Percentiles rank a stretch among this genome's conserved stretches.
phyloP scores from a whole-genome alignment of 1,140 invertebrate genomes.

The Drosophila lini region DNA sequence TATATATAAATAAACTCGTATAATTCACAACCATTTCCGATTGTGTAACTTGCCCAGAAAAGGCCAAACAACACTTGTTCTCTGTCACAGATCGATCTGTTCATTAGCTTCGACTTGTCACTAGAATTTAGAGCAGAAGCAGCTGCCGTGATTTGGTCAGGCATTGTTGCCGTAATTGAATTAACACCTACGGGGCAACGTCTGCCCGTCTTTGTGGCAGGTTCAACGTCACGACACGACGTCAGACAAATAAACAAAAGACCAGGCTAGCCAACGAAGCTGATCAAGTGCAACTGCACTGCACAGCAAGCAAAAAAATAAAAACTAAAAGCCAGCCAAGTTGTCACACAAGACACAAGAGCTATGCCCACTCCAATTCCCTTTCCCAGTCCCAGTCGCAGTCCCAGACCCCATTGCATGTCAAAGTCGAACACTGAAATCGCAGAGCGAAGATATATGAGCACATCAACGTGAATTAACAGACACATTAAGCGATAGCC shows the following conservation, averaged over 20 bases:
- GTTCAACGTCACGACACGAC: slow-evolving; percentile 64
- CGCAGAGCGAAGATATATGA: slow-evolving; percentile 74
- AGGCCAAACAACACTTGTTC: background rate
- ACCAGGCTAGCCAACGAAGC: slow-evolving; percentile 26
- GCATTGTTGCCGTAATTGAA: slow-evolving; percentile 65
- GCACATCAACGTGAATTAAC: slow-evolving; percentile 79
- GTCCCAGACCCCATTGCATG: slow-evolving; percentile 43
- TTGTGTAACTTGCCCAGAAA: slow-evolving; percentile 17
- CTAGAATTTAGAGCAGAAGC: slow-evolving; percentile 37
- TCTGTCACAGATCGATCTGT: slow-evolving; percentile 11
- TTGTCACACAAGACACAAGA: slow-evolving; percentile 30
- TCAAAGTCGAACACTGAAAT: slow-evolving; percentile 66
- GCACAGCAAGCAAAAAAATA: background rate
- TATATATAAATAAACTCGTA: background rate
- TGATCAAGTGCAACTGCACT: slow-evolving; percentile 50
- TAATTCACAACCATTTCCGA: slow-evolving; percentile 6
- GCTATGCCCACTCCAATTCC: slow-evolving; percentile 10
- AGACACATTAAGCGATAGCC: slow-evolving; percentile 77
- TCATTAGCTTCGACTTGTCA: slow-evolving; percentile 40
- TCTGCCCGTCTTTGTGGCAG: slow-evolving; percentile 46
- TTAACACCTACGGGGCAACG: slow-evolving; percentile 58
- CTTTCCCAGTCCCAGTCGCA: background rate
- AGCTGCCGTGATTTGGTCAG: slow-evolving; percentile 9
- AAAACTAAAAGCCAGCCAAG: background rate
- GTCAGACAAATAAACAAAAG: slow-evolving; percentile 49